phyloP scores from a whole-genome alignment of 1,140 invertebrate genomes.

The Zaprionus inermis region DNA sequence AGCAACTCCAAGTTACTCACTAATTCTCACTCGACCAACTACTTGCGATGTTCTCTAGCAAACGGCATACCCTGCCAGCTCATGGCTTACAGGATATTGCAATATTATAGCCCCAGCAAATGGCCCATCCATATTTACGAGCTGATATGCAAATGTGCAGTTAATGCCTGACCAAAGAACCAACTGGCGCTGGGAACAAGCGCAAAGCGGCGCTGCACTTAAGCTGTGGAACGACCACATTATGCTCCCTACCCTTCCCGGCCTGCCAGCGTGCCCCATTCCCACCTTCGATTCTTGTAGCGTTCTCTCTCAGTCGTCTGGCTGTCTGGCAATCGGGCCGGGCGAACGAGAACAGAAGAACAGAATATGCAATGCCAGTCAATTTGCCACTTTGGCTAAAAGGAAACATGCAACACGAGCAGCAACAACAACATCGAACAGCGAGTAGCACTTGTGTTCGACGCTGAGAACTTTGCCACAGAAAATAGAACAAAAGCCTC shows the following conservation, averaged over 20 bases:
- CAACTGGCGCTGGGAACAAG: constrained; percentile 68
- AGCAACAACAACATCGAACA: constrained; percentile 56
- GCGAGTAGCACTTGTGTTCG: constrained; percentile 69
- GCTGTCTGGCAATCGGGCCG: constrained; percentile 53
- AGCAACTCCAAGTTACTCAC: neutral
- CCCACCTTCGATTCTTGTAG: neutral
- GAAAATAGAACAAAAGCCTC: constrained; percentile 79
- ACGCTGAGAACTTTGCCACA: constrained; percentile 53
- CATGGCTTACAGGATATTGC: constrained; percentile 1
- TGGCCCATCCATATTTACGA: constrained; percentile 79
- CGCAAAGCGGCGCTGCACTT: constrained; percentile 60
- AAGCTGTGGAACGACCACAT: constrained; percentile 69
- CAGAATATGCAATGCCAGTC: constrained; percentile 76
- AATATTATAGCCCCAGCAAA: constrained; percentile 68
- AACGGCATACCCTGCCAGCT: neutral
- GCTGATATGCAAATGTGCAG: constrained; percentile 78
- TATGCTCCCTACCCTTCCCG: constrained; percentile 2
- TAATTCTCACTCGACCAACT: neutral
- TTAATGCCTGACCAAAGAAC: constrained; percentile 52
- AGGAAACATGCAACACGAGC: constrained; percentile 71
- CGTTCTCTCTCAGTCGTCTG: constrained; percentile 29
- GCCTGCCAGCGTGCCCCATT: neutral
- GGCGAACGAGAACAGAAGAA: constrained; percentile 23
- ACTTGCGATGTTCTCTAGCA: neutral
- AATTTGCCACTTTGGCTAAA: constrained; percentile 82